phyloP scores from a whole-genome alignment of 2,113 vertebrate genomes.

The Coturnix japonica region DNA sequence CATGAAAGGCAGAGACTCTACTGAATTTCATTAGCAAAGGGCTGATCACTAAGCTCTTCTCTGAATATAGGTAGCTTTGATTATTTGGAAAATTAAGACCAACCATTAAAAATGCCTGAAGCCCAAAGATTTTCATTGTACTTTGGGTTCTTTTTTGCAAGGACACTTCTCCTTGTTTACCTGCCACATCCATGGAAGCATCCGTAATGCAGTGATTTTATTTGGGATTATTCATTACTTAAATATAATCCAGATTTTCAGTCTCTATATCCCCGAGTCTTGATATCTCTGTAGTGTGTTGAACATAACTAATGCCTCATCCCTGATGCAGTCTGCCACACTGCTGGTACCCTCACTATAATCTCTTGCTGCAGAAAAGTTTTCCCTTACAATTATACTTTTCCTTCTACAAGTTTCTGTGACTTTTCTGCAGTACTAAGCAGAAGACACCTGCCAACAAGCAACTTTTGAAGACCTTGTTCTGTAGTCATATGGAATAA shows the following conservation, averaged over 20 bases:
- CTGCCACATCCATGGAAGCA: background rate
- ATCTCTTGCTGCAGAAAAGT: background rate
- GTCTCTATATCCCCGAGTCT: background rate
- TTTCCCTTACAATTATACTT: background rate
- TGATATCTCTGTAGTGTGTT: background rate
- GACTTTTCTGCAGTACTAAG: background rate
- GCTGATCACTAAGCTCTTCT: background rate
- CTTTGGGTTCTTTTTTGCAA: background rate
- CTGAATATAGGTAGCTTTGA: background rate
- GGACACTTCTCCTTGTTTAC: background rate
- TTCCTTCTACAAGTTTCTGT: background rate
- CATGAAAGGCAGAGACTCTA: background rate
- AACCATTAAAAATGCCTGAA: background rate
- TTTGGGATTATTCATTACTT: background rate
- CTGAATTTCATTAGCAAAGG: background rate
- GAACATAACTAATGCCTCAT: fast-evolving
- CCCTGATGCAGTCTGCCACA: fast-evolving
- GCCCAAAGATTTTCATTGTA: background rate
- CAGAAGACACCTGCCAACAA: background rate
- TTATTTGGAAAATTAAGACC: background rate
- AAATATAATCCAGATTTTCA: background rate
- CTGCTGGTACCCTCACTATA: background rate
- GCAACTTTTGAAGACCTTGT: background rate
- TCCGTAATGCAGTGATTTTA: background rate
- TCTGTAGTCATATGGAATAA: background rate